Evolutionary conservation across 2,113 vertebrate genomes (phyloP).

Genomic region (Ceyx margarethae): DNA sequence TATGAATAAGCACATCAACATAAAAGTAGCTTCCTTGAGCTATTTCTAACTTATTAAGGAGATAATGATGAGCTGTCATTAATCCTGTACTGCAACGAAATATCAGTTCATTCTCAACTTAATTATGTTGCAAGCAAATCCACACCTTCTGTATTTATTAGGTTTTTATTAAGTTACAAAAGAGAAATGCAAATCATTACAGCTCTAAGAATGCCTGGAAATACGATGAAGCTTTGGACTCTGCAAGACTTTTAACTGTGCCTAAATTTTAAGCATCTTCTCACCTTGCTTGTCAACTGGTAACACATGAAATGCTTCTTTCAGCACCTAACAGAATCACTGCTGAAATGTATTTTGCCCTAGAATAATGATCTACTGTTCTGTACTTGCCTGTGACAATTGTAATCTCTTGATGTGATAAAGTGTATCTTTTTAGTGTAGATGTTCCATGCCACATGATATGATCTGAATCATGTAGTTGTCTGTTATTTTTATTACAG

Average conservation of each 20-base stretch:
- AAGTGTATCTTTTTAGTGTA: background rate
- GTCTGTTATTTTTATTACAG: background rate
- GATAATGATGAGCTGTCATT: background rate
- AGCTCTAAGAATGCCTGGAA: background rate
- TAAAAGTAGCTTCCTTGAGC: background rate
- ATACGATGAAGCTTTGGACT: background rate
- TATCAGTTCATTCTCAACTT: background rate
- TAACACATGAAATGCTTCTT: background rate
- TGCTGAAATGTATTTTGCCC: background rate
- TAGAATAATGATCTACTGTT: background rate
- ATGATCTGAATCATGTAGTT: background rate
- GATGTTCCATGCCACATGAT: background rate
- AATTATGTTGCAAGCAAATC: background rate
- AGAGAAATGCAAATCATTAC: background rate
- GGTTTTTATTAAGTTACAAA: background rate
- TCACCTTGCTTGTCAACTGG: background rate
- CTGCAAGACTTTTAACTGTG: background rate
- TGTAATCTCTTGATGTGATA: background rate
- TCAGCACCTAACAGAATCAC: background rate
- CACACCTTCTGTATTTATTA: background rate
- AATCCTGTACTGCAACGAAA: background rate
- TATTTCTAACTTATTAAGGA: background rate
- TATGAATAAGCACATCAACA: background rate
- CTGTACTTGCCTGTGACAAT: background rate
- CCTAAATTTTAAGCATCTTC: slow-evolving; percentile 19